These are phyloP conservation scores for Drosophila littoralis DNA, from an alignment of 1,140 invertebrate species.

Conservation along the genomic window DNA sequence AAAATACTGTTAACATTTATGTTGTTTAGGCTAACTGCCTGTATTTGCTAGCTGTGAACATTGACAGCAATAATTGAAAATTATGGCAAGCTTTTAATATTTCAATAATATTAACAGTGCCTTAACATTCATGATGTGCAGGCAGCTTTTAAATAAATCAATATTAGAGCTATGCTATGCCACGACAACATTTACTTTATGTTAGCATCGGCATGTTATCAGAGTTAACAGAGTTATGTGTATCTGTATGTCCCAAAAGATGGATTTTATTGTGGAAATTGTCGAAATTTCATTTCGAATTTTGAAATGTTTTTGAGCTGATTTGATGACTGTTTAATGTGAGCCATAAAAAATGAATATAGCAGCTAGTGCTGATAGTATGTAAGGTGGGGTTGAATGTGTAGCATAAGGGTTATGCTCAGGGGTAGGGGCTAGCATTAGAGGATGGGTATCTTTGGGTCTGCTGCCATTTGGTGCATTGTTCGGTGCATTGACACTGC, in stretches of 20 bases:
- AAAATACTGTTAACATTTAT: no score
- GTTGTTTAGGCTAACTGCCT: no score
- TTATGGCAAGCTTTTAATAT: no score
- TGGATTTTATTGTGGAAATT: constrained; percentile 21
- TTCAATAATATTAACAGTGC: constrained; percentile 1
- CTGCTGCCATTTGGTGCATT: constrained; percentile 32
- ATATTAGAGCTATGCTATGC: no score
- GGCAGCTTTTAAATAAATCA: no score
- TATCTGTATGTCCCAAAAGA: background rate
- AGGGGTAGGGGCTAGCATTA: constrained; percentile 12
- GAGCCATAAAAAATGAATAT: constrained; percentile 23
- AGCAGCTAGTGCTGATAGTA: background rate
- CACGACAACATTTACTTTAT: no score
- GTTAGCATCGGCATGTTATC: no score
- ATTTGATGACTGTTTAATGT: constrained; percentile 70
- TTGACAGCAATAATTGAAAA: no score
- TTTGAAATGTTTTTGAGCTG: constrained; percentile 7
- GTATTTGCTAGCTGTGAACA: no score
- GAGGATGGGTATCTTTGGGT: constrained; percentile 13
- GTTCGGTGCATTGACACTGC: constrained; percentile 51
- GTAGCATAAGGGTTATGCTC: background rate
- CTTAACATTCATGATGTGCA: background rate
- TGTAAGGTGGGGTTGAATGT: background rate
- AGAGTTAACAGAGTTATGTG: no score
- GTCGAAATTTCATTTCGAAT: constrained; percentile 20